Base-by-base conservation (phyloP, 1,140 invertebrate species). In the Lepidotrigona ventralis region DNA sequence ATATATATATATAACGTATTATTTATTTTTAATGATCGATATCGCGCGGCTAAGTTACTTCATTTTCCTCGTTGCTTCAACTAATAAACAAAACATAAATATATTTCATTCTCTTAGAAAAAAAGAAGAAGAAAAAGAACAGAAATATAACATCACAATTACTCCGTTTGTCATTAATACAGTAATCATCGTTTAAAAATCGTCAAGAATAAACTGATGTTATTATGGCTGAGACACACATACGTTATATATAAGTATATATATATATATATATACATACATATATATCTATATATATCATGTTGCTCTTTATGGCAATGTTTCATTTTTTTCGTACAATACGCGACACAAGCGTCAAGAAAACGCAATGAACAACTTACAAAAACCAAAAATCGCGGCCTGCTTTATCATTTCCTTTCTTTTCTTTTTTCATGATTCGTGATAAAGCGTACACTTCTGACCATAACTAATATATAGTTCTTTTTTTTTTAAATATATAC, bases 191-290 rank as follows among this genome's bases (percentile, higher is more conserved):
- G 14, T 29, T 75, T 75, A 58, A 39, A 75, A 75, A 46, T 39
- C 14, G 29, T 15, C n/a, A 21, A 15, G 23, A 80, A 9, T 21
- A 71, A 73, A 81, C 15, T 63, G 21, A 77, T 9, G n/a, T 64
- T 64, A 33, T 53, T 77, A 81, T 81, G 71, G 71, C 72, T 78
- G 75, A 83, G 81, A 78, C 75, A 83, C 66, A 58, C 66, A 69
- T 53, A 58, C 63, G n/a, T 71, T 71, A 26, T 71, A 70, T 71
- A 11, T 70, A 46, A 26, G n/a, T 68, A 19, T 63, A 17, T 54
- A 54, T 54, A 54, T 53, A 53, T 33, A 21, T 68, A 66, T 68
- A 8, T 66, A 66, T 63, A n/a, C n/a, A n/a, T 33, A 33, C 33
- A 33, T 33, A 33, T 33, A 33, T 33, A n/a, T 66, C 19, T 54